Evolutionary conservation across 1,140 invertebrate species (phyloP), one percentile per base, ranked within the genome.

Genomic region (Psix sp.): DNA sequence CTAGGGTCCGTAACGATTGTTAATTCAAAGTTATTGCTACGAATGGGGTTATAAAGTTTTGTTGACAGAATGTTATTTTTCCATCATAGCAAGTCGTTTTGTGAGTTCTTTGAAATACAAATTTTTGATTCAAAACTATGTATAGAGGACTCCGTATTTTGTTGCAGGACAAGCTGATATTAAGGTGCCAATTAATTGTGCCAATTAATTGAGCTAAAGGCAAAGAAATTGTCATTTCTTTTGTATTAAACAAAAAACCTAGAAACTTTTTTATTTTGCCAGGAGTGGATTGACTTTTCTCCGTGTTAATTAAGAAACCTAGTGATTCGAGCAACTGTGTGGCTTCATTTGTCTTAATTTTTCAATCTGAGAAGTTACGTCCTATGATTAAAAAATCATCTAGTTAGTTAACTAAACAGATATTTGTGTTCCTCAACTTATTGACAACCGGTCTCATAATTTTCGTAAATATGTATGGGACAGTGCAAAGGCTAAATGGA

Each of bases 131-230:
- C n/a, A n/a, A n/a, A n/a, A n/a, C n/a, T n/a, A n/a, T n/a, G 17
- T 57, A 17, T 59, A 45, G 11, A 33, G 3, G 16, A 26, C 18
- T 3, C 26, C 43, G 15, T 67, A 59, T 24, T 56, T 42, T 5
- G 38, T 3, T 2, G 29, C 49, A 26, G 40, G 39, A 36, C 39
- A 46, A n/a, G 14, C 16, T 5, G 49, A 7, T 14, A 66, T 38
- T 11, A 66, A 14, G 11, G 20, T 45, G 3, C 40, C 62, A 24
- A 54, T 56, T 9, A 66, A 13, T 3, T 54, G n/a, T 2, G 62
- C 48, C 11, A 66, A 46, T 9, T 10, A n/a, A n/a, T n/a, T n/a
- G n/a, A n/a, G n/a, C n/a, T n/a, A n/a, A n/a, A n/a, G n/a, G n/a
- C n/a, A n/a, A n/a, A n/a, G n/a, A n/a, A n/a, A n/a, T n/a, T n/a